Percentiles rank a stretch among this genome's conserved stretches.
phyloP scores from a whole-genome alignment of 2,113 vertebrate species.

The Entomyzon cyanotis region DNA sequence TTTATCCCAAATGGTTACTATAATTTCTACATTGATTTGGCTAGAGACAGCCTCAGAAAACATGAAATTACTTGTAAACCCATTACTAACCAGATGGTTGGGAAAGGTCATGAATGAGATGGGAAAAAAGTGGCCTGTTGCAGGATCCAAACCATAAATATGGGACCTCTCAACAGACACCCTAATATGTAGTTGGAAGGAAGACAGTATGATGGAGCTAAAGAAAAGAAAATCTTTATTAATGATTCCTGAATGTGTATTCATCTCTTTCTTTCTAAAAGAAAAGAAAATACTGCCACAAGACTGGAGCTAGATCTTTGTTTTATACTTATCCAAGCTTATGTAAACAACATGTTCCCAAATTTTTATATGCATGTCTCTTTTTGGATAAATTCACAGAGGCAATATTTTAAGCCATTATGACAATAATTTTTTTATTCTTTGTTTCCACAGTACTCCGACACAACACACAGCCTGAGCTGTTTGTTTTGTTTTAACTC shows the following conservation, averaged over 20 bases:
- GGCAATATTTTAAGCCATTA: not conserved
- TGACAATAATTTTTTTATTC: not conserved
- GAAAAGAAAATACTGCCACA: not conserved
- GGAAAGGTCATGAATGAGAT: not conserved
- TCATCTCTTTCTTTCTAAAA: not conserved
- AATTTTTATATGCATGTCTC: not conserved
- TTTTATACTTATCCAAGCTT: slow-evolving; percentile 16
- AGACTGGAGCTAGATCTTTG: not conserved
- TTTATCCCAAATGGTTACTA: slow-evolving; percentile 14
- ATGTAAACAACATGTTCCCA: not conserved
- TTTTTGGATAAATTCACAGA: not conserved
- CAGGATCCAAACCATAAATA: slow-evolving; percentile 28
- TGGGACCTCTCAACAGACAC: slow-evolving; percentile 8
- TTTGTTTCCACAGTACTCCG: not conserved
- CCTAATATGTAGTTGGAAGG: not conserved
- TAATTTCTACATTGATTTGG: slow-evolving; percentile 18
- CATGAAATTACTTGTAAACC: slow-evolving; percentile 17
- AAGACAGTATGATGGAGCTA: not conserved
- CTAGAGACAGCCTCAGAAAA: not conserved
- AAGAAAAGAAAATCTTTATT: not conserved
- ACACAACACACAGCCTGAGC: not conserved
- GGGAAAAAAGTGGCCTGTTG: not conserved
- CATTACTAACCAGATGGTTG: not conserved
- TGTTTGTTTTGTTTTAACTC: slow-evolving; percentile 14
- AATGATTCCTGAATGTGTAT: not conserved